phyloP scores from a whole-genome alignment of 1,140 invertebrate genomes.

The Probaryconus sp. region DNA sequence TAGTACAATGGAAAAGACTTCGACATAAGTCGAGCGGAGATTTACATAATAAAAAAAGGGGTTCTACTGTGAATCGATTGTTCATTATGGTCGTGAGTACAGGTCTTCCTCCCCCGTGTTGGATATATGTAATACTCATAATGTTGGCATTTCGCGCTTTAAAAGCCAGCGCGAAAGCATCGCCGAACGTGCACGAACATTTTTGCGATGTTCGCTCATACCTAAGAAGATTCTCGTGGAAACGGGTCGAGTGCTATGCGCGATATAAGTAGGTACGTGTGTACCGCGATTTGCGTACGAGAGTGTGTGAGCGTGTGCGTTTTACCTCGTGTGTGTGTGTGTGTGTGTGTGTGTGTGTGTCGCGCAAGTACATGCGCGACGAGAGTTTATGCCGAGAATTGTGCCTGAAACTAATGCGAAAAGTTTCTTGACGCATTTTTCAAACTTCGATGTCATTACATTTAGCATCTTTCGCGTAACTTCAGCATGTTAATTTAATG shows the following conservation, averaged over 20 bases:
- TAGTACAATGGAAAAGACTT: too few species aligned
- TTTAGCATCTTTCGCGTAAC: constrained; percentile 30
- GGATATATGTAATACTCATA: constrained; percentile 53
- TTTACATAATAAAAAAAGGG: background rate
- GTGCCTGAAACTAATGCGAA: constrained; percentile 37
- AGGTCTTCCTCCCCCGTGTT: constrained; percentile 12
- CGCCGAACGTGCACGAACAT: constrained; percentile 43
- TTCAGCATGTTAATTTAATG: constrained; percentile 11
- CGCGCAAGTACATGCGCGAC: constrained; percentile 23
- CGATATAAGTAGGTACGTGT: constrained; percentile 50
- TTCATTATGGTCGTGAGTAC: constrained; percentile 6
- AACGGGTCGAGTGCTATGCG: constrained; percentile 54
- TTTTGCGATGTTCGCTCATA: constrained; percentile 44
- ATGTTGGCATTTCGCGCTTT: constrained; percentile 45
- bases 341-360: too few species aligned
- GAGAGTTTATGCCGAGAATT: constrained; percentile 22
- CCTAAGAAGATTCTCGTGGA: constrained; percentile 50
- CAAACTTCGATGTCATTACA: constrained; percentile 36
- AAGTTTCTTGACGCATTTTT: constrained; percentile 31
- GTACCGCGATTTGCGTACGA: constrained; percentile 41
- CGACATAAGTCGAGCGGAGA: background rate
- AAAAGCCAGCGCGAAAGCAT: constrained; percentile 41
- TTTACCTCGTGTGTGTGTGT: constrained; percentile 25
- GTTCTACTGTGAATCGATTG: constrained; percentile 28
- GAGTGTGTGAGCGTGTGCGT: constrained; percentile 29